Conservation (phyloP, 2,113 vertebrate genomes). For the Pandion haliaetus region DNA sequence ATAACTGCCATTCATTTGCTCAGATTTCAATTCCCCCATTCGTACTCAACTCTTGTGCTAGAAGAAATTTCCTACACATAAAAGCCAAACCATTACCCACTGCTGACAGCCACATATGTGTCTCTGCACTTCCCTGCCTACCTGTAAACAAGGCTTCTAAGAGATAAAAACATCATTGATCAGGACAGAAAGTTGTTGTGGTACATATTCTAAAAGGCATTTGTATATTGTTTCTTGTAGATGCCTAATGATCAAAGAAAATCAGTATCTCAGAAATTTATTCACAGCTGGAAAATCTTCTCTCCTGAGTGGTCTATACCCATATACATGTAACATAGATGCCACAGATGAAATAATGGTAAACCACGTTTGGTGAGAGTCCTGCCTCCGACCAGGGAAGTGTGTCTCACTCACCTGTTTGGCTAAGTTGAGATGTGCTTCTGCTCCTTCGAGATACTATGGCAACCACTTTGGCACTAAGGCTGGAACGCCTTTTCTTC, state of each 20-base stretch:
- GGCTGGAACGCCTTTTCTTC: slow-evolving; percentile 94
- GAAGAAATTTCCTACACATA: not conserved
- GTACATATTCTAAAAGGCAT: not conserved
- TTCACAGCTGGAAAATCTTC: not conserved
- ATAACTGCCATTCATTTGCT: slow-evolving; percentile 48
- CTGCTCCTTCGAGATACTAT: slow-evolving; percentile 90
- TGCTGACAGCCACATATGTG: not conserved
- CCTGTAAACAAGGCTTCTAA: slow-evolving; percentile 1
- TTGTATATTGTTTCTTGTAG: not conserved
- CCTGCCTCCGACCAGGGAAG: not conserved
- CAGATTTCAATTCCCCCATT: not conserved
- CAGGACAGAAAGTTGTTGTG: not conserved
- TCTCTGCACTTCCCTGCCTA: slow-evolving; percentile 53
- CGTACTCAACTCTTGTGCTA: not conserved
- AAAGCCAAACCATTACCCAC: not conserved
- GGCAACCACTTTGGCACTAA: slow-evolving; percentile 95
- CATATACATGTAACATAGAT: not conserved
- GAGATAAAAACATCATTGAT: not conserved
- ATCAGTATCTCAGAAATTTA: not conserved
- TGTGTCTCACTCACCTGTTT: slow-evolving; percentile 85
- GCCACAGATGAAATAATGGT: not conserved
- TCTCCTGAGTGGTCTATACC: not conserved
- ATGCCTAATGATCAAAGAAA: not conserved
- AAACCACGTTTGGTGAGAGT: not conserved
- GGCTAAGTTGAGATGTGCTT: slow-evolving; percentile 96